Base-by-base conservation (phyloP, 2,888 invertebrate species). In the Machimus rusticus region DNA sequence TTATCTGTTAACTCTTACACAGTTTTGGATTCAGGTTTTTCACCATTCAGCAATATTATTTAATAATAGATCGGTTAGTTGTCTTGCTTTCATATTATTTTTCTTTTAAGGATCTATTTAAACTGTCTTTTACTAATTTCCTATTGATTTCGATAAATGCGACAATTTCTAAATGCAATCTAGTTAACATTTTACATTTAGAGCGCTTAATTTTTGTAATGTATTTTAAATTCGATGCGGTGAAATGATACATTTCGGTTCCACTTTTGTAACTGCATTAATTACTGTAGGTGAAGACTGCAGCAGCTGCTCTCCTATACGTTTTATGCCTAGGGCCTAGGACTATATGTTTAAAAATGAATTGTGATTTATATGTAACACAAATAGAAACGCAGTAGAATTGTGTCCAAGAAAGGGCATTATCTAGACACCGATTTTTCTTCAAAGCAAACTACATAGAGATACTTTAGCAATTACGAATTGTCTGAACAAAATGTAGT, bases 401-500 rank as follows among this genome's bases (percentile, higher is more conserved):
- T 28, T 9, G 66, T 19, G 66, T 28, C 66, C 66, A 5, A 23
- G 9, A 23, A 8, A 23, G 51, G 51, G 23, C 28, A 66, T 66
- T 66, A 23, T 66, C 66, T 66, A 66, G 66, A 66, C 66, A 66
- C 23, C 23, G 66, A 66, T 66, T 66, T 66, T 66, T 28, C 28
- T 66, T 28, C 19, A 28, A 66, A 66, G 28, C 66, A 66, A 66
- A 66, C 66, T 66, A 66, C 66, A 66, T 66, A 66, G 66, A 66
- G 66, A 19, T 66, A 66, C 28, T 66, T 66, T 66, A 66, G 66
- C 66, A 66, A 66, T 66, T 66, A 66, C 28, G 66, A 66, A 66
- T 66, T 66, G 66, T 66, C 66, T 78, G 19, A 78, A 78, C 46
- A 51, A 16, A 79, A 16, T 51, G 79, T 79, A 79, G 79, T 46